phyloP scores from a whole-genome alignment of 2,113 vertebrate genomes.

The Anas platyrhynchos region DNA sequence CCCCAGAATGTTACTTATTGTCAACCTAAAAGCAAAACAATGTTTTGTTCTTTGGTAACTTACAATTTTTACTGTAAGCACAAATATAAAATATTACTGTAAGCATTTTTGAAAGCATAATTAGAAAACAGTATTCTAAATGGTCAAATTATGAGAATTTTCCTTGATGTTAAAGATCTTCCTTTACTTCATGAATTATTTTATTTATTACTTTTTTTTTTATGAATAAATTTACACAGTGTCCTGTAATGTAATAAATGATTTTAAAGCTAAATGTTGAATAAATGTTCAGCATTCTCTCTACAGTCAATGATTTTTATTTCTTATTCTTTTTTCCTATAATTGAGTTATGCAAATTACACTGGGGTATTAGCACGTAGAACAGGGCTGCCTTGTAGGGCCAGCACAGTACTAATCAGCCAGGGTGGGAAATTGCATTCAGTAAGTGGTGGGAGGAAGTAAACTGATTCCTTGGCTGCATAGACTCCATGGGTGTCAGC shows the following conservation, averaged over 20 bases:
- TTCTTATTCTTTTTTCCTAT: not conserved
- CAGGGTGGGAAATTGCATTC: not conserved
- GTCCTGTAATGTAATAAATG: not conserved
- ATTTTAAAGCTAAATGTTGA: not conserved
- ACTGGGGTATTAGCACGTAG: not conserved
- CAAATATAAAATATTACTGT: not conserved
- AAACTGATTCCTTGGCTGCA: not conserved
- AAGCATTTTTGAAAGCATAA: not conserved
- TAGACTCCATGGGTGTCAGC: not conserved
- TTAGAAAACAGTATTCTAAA: not conserved
- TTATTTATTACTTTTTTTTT: not conserved
- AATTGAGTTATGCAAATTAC: not conserved
- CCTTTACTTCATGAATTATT: not conserved
- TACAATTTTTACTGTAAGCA: not conserved
- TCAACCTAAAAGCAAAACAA: not conserved
- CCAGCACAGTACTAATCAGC: not conserved
- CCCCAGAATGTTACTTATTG: not conserved
- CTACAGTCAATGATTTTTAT: not conserved
- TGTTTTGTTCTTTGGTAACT: not conserved
- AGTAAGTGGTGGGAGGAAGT: not conserved
- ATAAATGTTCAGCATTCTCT: not conserved
- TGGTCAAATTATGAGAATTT: not conserved
- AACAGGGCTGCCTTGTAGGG: slow-evolving; percentile 16
- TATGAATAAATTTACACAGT: not conserved
- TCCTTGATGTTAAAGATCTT: not conserved